These are phyloP conservation scores for Tylochromis polylepis DNA, from an alignment of 2,113 vertebrate species.

Conservation along the genomic window DNA sequence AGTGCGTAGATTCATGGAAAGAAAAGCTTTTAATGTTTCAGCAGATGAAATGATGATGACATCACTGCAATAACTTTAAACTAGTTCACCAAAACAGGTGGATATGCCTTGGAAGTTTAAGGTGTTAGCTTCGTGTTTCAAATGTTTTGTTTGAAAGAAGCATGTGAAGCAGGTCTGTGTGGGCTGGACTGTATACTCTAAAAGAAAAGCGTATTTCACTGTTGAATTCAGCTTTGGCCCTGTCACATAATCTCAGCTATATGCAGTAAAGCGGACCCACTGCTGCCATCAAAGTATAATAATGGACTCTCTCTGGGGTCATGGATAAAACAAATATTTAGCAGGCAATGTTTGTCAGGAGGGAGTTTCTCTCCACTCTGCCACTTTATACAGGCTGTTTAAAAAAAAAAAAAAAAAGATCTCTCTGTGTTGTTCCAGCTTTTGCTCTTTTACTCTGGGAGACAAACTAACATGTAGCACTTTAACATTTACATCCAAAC, in stretches of 20 bases:
- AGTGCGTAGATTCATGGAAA: background rate
- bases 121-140: background rate
- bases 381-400: conserved; percentile 12
- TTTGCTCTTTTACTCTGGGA: background rate
- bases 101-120: background rate
- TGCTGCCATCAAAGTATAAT: conserved; percentile 15
- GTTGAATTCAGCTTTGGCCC: background rate
- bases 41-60: background rate
- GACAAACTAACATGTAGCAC: background rate
- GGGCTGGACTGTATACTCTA: background rate
- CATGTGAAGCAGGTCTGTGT: background rate
- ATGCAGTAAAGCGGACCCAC: background rate
- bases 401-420: no score
- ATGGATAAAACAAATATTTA: conserved; percentile 52
- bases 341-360: conserved; percentile 42
- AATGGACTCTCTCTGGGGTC: background rate
- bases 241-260: background rate
- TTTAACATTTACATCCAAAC: background rate
- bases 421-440: conserved; percentile 34
- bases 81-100: background rate
- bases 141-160: background rate
- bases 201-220: background rate
- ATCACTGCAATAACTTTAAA: background rate
- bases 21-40: background rate
- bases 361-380: conserved; percentile 36